Percentiles rank a stretch among this genome's conserved stretches.
phyloP scores from a whole-genome alignment of 2,113 vertebrate genomes.

The Phalacrocorax pelagicus region DNA sequence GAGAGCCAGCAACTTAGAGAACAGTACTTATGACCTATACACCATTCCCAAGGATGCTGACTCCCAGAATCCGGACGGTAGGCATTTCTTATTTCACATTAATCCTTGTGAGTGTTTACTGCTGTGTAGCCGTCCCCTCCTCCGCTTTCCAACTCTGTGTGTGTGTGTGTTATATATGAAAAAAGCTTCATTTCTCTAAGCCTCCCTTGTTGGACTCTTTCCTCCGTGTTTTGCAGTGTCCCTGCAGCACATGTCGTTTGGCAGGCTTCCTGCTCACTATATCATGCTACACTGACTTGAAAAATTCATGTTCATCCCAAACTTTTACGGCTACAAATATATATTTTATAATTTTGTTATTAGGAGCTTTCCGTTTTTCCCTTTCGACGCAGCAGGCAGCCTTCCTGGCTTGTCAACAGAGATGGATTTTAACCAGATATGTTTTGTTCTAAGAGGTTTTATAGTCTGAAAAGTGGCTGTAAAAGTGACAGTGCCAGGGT shows the following conservation, averaged over 20 bases:
- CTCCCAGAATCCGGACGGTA: slow-evolving; percentile 97
- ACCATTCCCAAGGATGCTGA: slow-evolving; percentile 95
- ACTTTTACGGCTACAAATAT: slow-evolving; percentile 57
- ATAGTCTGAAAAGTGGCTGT: slow-evolving; percentile 30
- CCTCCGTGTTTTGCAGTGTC: background rate
- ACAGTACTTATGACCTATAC: slow-evolving; percentile 96
- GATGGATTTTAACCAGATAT: slow-evolving; percentile 40
- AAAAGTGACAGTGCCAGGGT: slow-evolving; percentile 48
- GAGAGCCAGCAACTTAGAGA: slow-evolving; percentile 97
- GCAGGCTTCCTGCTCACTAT: slow-evolving; percentile 34
- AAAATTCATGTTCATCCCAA: slow-evolving; percentile 72
- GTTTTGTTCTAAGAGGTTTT: slow-evolving; percentile 62
- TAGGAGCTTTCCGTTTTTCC: slow-evolving; percentile 60
- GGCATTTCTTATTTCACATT: background rate
- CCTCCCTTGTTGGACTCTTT: slow-evolving; percentile 1
- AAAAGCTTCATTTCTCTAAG: background rate
- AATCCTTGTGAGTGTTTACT: background rate
- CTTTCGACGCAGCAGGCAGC: slow-evolving; percentile 62
- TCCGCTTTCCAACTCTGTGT: background rate
- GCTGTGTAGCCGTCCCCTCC: background rate
- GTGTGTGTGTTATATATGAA: background rate
- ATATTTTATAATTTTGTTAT: slow-evolving; percentile 79
- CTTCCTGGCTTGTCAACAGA: slow-evolving; percentile 52
- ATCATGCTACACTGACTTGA: slow-evolving; percentile 56
- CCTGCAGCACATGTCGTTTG: slow-evolving; percentile 50